These are phyloP conservation scores for Marmota flaviventris DNA, from an alignment of 2,113 vertebrate genomes.

Conservation along the genomic window DNA sequence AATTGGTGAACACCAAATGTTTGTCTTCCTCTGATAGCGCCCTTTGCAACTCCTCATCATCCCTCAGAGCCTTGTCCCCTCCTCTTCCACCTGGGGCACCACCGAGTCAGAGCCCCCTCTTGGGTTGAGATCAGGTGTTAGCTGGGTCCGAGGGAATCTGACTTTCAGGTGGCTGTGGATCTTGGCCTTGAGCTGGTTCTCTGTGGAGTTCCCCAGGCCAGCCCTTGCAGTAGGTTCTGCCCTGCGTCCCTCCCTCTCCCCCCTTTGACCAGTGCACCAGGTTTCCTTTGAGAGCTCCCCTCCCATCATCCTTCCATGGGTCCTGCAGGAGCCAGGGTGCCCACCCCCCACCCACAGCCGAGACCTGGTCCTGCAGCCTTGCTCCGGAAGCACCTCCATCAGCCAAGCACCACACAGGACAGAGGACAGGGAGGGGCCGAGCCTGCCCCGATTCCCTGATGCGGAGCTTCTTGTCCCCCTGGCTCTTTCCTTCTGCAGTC, in stretches of 20 bases:
- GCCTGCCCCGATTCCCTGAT: not conserved
- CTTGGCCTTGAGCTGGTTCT: not conserved
- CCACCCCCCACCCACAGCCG: no score
- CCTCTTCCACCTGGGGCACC: rapidly evolving
- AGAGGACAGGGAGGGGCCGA: not conserved
- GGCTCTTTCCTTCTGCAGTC: not conserved
- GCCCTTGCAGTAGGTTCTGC: no score
- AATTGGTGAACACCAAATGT: not conserved
- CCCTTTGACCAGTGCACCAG: no score
- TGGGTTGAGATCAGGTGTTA: not conserved
- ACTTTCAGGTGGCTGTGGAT: not conserved
- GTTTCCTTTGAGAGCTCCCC: not conserved
- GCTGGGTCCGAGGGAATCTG: not conserved
- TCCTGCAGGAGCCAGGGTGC: not conserved
- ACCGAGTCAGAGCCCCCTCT: not conserved
- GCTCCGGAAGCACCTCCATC: not conserved
- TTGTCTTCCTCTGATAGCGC: not conserved
- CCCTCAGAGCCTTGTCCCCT: not conserved
- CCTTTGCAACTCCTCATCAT: not conserved
- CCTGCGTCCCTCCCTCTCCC: not conserved
- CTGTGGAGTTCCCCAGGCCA: not conserved
- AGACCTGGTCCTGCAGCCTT: not conserved
- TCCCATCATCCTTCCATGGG: not conserved
- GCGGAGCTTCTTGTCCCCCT: not conserved
- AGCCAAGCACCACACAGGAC: not conserved